These are phyloP conservation scores for Bombylius major DNA, from an alignment of 2,888 invertebrate genomes.

Conservation along the genomic window DNA sequence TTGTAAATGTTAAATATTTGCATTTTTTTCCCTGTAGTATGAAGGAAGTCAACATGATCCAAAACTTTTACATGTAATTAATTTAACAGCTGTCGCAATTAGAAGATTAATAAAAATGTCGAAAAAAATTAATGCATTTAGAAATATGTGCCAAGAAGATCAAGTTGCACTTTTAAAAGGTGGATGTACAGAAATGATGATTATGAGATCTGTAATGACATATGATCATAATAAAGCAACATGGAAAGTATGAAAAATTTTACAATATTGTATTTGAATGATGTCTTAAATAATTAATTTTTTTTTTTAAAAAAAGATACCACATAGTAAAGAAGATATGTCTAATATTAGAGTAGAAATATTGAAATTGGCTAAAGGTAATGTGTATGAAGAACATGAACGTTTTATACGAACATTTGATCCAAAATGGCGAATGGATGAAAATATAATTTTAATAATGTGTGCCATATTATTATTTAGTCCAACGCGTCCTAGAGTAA, in stretches of 20 bases:
- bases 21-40: conserved; percentile 18
- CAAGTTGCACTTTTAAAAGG: conserved; percentile 62
- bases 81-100: conserved; percentile 85
- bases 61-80: conserved; percentile 68
- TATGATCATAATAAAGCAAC: conserved; percentile 75
- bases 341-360: conserved; percentile 77
- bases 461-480: conserved; percentile 85
- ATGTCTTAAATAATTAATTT: conserved; percentile 1
- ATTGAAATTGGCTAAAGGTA: conserved; percentile 78
- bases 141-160: conserved; percentile 87
- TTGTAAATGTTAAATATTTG: neutral
- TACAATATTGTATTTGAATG: neutral
- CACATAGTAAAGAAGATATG: conserved; percentile 62
- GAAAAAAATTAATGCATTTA: conserved; percentile 77
- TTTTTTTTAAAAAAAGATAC: conserved; percentile 48
- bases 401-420: conserved; percentile 77
- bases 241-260: conserved; percentile 58
- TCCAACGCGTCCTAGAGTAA: conserved; percentile 64
- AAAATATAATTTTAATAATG: conserved; percentile 79
- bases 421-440: conserved; percentile 72
- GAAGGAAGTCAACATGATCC: conserved; percentile 45
- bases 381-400: conserved; percentile 79
- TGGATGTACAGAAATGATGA: conserved; percentile 93
- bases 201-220: conserved; percentile 81
- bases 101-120: conserved; percentile 74